phyloP scores from a whole-genome alignment of 2,888 invertebrate species.

The Ametastegia equiseti region DNA sequence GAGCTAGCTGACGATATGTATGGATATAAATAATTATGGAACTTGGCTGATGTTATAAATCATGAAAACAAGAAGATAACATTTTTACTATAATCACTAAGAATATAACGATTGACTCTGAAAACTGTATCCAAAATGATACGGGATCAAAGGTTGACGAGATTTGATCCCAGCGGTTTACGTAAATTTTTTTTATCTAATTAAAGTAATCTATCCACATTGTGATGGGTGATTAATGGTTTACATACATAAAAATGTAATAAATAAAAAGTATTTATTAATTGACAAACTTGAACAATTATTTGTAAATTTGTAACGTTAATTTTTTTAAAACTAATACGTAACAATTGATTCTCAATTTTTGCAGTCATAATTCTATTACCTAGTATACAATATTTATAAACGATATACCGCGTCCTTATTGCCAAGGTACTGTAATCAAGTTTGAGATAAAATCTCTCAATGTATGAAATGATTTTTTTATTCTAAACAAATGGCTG shows the following conservation, averaged over 20 bases:
- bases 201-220: neutral
- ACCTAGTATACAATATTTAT: neutral
- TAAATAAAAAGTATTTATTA: conserved; percentile 40
- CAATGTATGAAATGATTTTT: neutral
- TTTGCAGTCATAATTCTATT: neutral
- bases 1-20: too few species aligned
- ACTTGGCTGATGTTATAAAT: too few species aligned
- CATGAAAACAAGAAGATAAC: too few species aligned
- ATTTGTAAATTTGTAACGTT: conserved; percentile 13
- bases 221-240: neutral
- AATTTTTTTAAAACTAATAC: neutral
- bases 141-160: neutral
- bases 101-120: too few species aligned
- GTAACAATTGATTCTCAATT: neutral
- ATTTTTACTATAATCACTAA: too few species aligned
- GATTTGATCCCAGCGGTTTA: neutral
- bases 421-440: neutral
- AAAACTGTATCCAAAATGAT: neutral
- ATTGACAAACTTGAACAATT: conserved; percentile 39
- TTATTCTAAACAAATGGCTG: neutral
- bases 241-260: neutral
- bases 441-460: neutral
- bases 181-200: neutral
- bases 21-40: too few species aligned
- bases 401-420: neutral